Evolutionary conservation across 2,113 vertebrate genomes (phyloP).

Genomic region (Varanus komodoensis): DNA sequence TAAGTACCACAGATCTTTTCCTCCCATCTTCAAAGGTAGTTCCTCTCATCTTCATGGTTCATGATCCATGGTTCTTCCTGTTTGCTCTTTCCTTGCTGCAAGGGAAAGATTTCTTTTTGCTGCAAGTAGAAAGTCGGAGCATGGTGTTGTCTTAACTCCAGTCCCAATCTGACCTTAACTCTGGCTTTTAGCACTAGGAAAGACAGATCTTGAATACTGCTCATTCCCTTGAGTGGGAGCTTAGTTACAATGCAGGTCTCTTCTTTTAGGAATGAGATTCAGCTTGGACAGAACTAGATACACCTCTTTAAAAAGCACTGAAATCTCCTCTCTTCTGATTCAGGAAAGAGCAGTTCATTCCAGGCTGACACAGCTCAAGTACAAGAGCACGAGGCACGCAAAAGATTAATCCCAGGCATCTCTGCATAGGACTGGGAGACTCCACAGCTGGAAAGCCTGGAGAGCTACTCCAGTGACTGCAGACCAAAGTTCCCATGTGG

Average conservation of each 20-base stretch:
- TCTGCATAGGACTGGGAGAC: no score
- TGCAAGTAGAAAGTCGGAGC: not conserved
- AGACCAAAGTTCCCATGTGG: no score
- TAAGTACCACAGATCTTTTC: not conserved
- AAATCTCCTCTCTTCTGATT: not conserved
- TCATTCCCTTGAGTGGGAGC: not conserved
- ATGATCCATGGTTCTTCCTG: not conserved
- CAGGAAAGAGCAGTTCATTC: not conserved
- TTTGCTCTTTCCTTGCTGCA: not conserved
- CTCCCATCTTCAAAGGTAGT: not conserved
- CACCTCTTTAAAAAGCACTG: not conserved
- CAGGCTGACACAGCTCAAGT: not conserved
- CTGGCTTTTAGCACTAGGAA: not conserved
- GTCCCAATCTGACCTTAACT: not conserved
- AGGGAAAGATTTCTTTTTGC: not conserved
- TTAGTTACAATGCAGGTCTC: not conserved
- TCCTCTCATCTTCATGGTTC: no score
- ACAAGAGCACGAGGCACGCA: no score
- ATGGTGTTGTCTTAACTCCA: not conserved
- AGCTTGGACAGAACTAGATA: not conserved
- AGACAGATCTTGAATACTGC: not conserved
- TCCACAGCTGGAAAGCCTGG: no score
- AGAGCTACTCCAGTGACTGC: no score
- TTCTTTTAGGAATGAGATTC: not conserved
- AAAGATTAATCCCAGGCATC: no score